phyloP scores from a whole-genome alignment of 2,113 vertebrate species.

The Chaetura pelagica region DNA sequence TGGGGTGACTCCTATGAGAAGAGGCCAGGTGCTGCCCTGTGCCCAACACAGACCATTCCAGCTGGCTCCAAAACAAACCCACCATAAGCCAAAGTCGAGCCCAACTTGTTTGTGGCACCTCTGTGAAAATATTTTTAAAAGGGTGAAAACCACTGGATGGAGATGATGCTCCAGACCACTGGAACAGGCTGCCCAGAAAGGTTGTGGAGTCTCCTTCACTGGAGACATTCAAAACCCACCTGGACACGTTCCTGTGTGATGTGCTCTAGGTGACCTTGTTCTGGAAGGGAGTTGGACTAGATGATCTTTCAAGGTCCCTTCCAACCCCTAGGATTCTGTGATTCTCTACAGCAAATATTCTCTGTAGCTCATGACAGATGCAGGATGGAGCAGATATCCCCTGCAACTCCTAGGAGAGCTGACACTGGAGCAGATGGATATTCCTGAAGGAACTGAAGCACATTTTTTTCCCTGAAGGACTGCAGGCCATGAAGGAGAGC shows the following conservation, averaged over 20 bases:
- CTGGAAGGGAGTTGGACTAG: too few relatives aligned
- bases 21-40: not conserved
- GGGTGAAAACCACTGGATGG: not conserved
- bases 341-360: not conserved
- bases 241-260: too few relatives aligned
- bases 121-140: not conserved
- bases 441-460: not conserved
- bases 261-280: too few relatives aligned
- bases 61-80: not conserved
- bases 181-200: too few relatives aligned
- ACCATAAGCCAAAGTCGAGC: not conserved
- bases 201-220: too few relatives aligned
- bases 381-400: not conserved
- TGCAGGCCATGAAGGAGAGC: not conserved
- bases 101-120: not conserved
- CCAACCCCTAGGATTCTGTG: too few relatives aligned
- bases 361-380: not conserved
- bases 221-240: too few relatives aligned
- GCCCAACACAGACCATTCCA: not conserved
- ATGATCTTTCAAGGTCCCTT: too few relatives aligned
- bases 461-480: not conserved
- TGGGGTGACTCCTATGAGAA: not conserved
- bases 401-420: not conserved
- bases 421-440: rapidly evolving
- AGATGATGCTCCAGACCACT: not conserved